Base-by-base conservation (phyloP, 2,113 vertebrate species). In the Melanocharis versteri region DNA sequence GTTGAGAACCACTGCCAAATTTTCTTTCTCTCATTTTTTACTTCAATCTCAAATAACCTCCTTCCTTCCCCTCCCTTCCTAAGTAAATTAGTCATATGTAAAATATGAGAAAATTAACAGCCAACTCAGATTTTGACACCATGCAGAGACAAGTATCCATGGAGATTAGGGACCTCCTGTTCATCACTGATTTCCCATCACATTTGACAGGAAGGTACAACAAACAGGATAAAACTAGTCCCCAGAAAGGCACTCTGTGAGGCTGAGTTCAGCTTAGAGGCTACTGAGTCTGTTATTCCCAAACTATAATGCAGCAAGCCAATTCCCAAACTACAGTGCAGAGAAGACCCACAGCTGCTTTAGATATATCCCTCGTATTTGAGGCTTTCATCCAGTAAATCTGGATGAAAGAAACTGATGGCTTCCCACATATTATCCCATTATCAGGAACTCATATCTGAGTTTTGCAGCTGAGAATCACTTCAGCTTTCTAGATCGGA, bases 101-200 rank as follows among this genome's bases (percentile, higher is more conserved):
- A 94, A 90, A 76, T 72, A 93, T 8, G 37, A 80, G 47, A 92
- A 93, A 90, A 86, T 77, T 93, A 94, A 70, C 73, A 87, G 42
- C 50, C 75, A 87, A n/a, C 50, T 90, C 78, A 37, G 78, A 91
- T 93, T 95, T 91, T 90, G 84, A 93, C 78, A 87, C 69, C 54
- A 45, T n/a, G 78, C 70, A 91, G 82, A 47, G 78, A 90, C 45
- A 76, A 94, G 83, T 80, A 93, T 90, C 84, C 87, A 90, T 73
- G 58, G 91, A 93, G 65, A 95, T 94, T 72, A 89, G 57, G 65
- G 61, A 78, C 51, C 65, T 94, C 57, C 60, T 87, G 60, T 50
- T 89, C 87, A 78, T 51, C 69, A 73, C 35, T 91, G 75, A 85
- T 93, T 96, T 94, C 28, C 66, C 71, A 85, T 50, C 82, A 73